Percentiles rank a stretch among this genome's conserved stretches.
These are phyloP conservation scores for Scomber scombrus DNA, from an alignment of 2,113 vertebrate species.

Conservation along the genomic window DNA sequence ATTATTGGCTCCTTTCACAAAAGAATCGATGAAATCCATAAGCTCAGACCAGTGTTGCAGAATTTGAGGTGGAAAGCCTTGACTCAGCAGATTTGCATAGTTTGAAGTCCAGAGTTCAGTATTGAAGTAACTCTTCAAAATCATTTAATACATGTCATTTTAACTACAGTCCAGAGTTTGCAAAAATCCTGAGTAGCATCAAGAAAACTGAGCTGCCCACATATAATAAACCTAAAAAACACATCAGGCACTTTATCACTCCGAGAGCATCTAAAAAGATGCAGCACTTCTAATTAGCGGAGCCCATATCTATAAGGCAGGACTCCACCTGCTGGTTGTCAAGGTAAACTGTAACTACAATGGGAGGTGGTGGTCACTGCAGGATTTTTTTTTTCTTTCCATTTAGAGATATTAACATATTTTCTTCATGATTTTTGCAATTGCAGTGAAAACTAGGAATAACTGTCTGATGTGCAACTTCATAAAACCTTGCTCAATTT, in stretches of 20 bases:
- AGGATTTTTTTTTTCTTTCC: background rate
- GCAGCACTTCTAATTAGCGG: background rate
- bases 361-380: background rate
- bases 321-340: constrained; percentile 35
- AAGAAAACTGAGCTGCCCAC: background rate
- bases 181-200: background rate
- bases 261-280: background rate
- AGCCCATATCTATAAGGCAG: background rate
- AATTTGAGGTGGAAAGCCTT: background rate
- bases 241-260: background rate
- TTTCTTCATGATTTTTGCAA: no score
- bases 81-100: constrained; percentile 5
- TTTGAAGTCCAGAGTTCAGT: background rate
- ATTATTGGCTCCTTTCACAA: background rate
- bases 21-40: background rate
- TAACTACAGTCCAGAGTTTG: background rate
- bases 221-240: background rate
- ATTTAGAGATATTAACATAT: no score
- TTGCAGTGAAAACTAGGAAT: no score
- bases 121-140: background rate
- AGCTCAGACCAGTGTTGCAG: background rate
- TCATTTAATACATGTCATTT: background rate
- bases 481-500: no score
- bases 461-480: no score
- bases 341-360: constrained; percentile 21